These are phyloP conservation scores for Scartelaos histophorus DNA, from an alignment of 2,113 vertebrate genomes.

Conservation along the genomic window DNA sequence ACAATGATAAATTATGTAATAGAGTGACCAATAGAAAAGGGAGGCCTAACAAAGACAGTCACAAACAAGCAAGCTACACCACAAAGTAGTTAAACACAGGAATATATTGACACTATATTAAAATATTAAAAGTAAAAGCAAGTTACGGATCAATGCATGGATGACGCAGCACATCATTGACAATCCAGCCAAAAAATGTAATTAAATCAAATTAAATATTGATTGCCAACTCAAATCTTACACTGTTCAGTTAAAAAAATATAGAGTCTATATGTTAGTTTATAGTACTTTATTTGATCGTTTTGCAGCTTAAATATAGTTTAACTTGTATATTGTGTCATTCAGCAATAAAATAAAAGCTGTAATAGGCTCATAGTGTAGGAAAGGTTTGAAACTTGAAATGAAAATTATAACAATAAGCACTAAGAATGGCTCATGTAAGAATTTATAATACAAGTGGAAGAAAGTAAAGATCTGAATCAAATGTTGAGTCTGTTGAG, in stretches of 20 bases:
- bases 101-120: neutral
- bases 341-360: neutral
- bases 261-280: neutral
- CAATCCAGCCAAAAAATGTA: neutral
- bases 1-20: neutral
- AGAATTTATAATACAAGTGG: neutral
- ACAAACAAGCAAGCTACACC: neutral
- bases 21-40: neutral
- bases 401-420: neutral
- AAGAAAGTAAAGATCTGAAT: neutral
- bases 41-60: neutral
- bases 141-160: neutral
- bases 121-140: neutral
- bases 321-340: too few relatives aligned
- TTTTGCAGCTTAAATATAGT: too few relatives aligned
- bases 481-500: neutral
- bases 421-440: neutral
- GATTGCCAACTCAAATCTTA: neutral
- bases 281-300: too few relatives aligned
- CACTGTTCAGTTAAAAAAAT: neutral
- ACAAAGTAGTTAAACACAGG: too few relatives aligned
- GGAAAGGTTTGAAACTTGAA: neutral
- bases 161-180: neutral
- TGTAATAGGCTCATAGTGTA: neutral
- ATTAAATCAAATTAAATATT: neutral